These are phyloP conservation scores for Nasonia giraulti DNA, from an alignment of 1,140 invertebrate species.

Conservation along the genomic window DNA sequence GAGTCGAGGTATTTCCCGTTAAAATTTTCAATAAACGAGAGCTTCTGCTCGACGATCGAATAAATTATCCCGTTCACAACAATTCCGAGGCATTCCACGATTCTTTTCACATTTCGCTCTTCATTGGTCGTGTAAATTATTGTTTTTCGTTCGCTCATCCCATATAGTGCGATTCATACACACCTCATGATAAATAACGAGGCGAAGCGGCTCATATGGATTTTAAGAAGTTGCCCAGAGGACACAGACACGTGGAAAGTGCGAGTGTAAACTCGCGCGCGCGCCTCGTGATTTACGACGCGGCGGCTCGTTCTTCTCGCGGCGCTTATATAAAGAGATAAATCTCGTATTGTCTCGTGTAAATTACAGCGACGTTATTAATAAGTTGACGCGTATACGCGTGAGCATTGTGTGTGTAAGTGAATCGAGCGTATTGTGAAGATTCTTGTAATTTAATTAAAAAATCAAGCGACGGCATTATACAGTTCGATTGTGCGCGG, in stretches of 20 bases:
- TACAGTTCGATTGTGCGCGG: not conserved
- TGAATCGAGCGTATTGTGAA: not conserved
- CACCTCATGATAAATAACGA: slow-evolving; percentile 29
- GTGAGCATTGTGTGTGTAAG: not conserved
- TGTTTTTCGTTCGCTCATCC: slow-evolving; percentile 28
- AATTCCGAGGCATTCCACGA: slow-evolving; percentile 3
- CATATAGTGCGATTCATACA: not conserved
- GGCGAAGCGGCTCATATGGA: not conserved
- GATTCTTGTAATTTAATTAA: not conserved
- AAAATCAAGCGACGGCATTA: not conserved
- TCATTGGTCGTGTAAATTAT: slow-evolving; percentile 38
- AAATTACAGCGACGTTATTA: slow-evolving; percentile 44
- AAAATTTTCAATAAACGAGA: too few species aligned
- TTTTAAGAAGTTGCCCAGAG: not conserved
- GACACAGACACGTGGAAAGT: slow-evolving; percentile 2
- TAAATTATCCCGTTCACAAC: slow-evolving; percentile 17
- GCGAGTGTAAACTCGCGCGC: not conserved
- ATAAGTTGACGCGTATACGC: slow-evolving; percentile 11
- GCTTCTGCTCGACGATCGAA: slow-evolving; percentile 24
- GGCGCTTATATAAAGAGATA: slow-evolving; percentile 34
- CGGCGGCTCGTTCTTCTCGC: slow-evolving; percentile 4
- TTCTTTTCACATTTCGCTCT: not conserved
- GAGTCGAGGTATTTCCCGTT: too few species aligned
- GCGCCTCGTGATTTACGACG: slow-evolving; percentile 18
- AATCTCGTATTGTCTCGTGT: slow-evolving; percentile 41